phyloP scores from a whole-genome alignment of 2,888 invertebrate genomes.

The Vannuccia rotundouncinata region DNA sequence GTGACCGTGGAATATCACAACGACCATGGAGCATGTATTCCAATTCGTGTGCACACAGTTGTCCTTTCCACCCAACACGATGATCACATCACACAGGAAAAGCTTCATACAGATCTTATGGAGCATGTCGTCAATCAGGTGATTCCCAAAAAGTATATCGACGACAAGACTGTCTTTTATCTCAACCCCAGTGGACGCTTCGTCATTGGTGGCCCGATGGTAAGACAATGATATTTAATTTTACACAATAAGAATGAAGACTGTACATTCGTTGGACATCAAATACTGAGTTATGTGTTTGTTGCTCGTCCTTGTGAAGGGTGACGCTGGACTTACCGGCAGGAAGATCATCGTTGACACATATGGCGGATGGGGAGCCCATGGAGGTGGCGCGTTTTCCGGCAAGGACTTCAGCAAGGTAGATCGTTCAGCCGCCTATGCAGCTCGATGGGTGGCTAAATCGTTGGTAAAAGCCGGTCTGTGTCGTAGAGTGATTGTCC shows the following conservation, averaged over 20 bases:
- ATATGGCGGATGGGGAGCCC: constrained; percentile 98
- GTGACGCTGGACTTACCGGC: constrained; percentile 92
- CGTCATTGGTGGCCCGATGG: constrained; percentile 90
- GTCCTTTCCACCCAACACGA: constrained; percentile 94
- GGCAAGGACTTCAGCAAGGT: constrained; percentile 77
- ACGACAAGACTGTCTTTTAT: constrained; percentile 83
- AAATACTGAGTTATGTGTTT: not conserved
- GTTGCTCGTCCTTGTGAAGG: no score
- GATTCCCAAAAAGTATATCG: constrained; percentile 82
- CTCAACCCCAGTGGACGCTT: constrained; percentile 94
- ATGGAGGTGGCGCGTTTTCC: constrained; percentile 97
- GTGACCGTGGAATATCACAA: constrained; percentile 91
- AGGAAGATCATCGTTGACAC: constrained; percentile 99
- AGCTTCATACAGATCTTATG: constrained; percentile 73
- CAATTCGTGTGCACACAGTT: constrained; percentile 87
- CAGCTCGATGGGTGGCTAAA: constrained; percentile 97
- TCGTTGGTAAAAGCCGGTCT: constrained; percentile 87
- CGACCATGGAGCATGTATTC: constrained; percentile 84
- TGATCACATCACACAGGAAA: constrained; percentile 77
- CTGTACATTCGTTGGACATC: not conserved
- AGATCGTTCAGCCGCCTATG: constrained; percentile 90
- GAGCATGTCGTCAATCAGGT: constrained; percentile 83
- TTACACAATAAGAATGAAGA: not conserved
- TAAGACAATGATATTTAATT: no score
- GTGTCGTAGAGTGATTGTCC: constrained; percentile 89